Base-by-base conservation (phyloP, 2,888 invertebrate species). In the Chaetoderma sp. region DNA sequence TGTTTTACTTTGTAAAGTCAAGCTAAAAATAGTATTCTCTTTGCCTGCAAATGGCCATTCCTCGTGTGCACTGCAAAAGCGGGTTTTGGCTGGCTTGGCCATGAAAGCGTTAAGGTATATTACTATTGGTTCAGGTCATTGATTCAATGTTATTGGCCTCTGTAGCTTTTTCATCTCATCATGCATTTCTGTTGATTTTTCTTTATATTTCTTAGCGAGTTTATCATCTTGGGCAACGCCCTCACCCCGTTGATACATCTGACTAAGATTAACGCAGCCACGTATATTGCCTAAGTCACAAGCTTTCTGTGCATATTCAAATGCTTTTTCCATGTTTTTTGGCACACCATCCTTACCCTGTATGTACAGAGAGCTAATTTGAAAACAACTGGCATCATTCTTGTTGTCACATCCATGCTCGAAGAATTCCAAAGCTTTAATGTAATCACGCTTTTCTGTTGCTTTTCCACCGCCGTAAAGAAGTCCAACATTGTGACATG, bases 201-300 rank as follows among this genome's bases (percentile, higher is more conserved):
- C 88, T 82, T 92, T 93, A 82, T 91, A 95, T 71, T 90, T 89
- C 63, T 93, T 90, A 0, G 94, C 92, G 79, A 93, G 88, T 62
- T 91, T 90, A 55, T 87, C 81, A 85, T 93, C 91, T 82, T 93
- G 91, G 59, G 91, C 91, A 0, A 91, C 92, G 1, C 96, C 96
- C 70, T 96, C 80, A 4, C 82, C 82, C 93, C 95, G 95, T 39
- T 69, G 67, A 66, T 83, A 83, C 81, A 83, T 81, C 85, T 93
- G 91, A 80, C 95, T 92, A 0, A 96, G 88, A 88, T 97, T 97
- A 0, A 93, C 92, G 88, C 98, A 98, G 0, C 94, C 93, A 81
- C 92, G 93, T 83, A 94, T 28, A 28, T 73, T 93, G 23, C 93
- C 93, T 0, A 92, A 86, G 68, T 95, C 93, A 84, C 98, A 98